phyloP scores from a whole-genome alignment of 1,140 invertebrate species.

The Hypothenemus hampei region DNA sequence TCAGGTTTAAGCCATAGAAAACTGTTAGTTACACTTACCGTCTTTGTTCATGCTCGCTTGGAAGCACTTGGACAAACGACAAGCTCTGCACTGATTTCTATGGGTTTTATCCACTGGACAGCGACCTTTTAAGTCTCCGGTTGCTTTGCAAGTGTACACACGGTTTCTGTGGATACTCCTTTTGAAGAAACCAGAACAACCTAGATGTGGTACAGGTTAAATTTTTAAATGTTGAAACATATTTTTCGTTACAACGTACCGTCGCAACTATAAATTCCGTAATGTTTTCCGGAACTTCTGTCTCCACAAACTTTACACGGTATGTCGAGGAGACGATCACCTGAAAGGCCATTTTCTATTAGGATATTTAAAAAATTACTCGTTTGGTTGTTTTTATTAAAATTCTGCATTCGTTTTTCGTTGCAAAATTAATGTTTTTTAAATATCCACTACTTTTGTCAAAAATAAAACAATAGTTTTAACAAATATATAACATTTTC shows the following conservation, averaged over 20 bases:
- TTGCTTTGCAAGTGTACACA: conserved; percentile 94
- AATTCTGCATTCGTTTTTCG: too few species aligned
- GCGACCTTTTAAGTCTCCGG: conserved; percentile 84
- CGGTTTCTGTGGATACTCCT: conserved; percentile 92
- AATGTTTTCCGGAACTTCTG: conserved; percentile 94
- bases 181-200: conserved; percentile 97
- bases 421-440: too few species aligned
- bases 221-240: not conserved
- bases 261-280: conserved; percentile 96
- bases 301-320: conserved; percentile 96
- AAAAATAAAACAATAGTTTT: too few species aligned
- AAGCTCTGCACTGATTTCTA: conserved; percentile 94
- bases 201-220: conserved; percentile 49
- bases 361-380: conserved; percentile 11
- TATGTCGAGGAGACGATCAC: conserved; percentile 89
- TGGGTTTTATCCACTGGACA: conserved; percentile 97
- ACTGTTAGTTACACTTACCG: conserved; percentile 64
- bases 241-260: conserved; percentile 57
- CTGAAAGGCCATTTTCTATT: conserved; percentile 54
- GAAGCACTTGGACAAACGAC: conserved; percentile 93
- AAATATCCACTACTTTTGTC: too few species aligned
- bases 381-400: not conserved
- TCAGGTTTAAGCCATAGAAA: not conserved
- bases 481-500: too few species aligned
- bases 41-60: conserved; percentile 98